Conservation (phyloP, 1,140 invertebrate species). For the Thaumatotibia leucotreta region DNA sequence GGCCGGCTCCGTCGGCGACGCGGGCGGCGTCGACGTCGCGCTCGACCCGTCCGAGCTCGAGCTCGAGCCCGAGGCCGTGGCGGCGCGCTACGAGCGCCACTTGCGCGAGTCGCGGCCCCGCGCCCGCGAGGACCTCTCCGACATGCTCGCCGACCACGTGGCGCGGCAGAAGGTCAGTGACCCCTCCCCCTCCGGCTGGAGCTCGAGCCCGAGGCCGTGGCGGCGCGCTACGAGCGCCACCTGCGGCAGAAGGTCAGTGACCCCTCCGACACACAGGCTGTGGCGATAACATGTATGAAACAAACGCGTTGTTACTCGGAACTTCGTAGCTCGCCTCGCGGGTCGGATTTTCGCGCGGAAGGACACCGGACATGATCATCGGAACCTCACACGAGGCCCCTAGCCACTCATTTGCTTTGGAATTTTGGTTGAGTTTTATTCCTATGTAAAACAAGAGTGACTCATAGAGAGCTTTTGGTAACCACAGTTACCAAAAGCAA, state of each 20-base stretch:
- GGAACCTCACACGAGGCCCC: neutral
- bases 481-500: no score
- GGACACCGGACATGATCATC: no score
- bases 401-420: no score
- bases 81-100: slow-evolving; percentile 97
- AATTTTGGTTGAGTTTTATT: no score
- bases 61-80: slow-evolving; percentile 96
- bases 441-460: no score
- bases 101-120: slow-evolving; percentile 93
- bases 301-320: no score
- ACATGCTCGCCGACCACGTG: slow-evolving; percentile 99
- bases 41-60: slow-evolving; percentile 98
- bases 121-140: slow-evolving; percentile 96
- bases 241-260: slow-evolving; percentile 95
- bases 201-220: slow-evolving; percentile 96
- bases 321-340: no score
- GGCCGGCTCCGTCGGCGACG: slow-evolving; percentile 48
- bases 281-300: no score
- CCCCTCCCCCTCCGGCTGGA: slow-evolving; percentile 93
- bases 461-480: slow-evolving; percentile 16
- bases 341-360: no score
- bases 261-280: slow-evolving; percentile 98
- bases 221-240: slow-evolving; percentile 97
- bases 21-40: slow-evolving; percentile 90
- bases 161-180: slow-evolving; percentile 93